These are phyloP conservation scores for Proterorhinus semilunaris DNA, from an alignment of 2,113 vertebrate species.

Conservation along the genomic window DNA sequence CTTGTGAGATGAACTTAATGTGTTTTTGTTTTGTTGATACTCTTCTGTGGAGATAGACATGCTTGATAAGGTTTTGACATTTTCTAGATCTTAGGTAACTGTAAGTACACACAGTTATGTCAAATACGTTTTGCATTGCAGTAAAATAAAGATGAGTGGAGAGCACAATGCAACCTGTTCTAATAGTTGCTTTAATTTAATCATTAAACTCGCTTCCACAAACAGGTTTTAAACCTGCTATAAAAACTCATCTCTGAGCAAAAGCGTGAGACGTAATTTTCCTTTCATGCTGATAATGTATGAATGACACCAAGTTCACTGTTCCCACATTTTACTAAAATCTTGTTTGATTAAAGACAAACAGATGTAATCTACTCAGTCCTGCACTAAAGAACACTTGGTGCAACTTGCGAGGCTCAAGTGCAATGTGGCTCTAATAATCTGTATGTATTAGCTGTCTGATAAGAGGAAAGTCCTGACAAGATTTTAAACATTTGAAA, in stretches of 20 bases:
- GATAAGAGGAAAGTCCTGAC: constrained; percentile 35
- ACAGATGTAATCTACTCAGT: constrained; percentile 7
- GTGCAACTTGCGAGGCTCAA: constrained; percentile 25
- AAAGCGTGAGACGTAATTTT: background rate
- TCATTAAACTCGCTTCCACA: no score
- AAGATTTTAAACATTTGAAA: constrained; percentile 31
- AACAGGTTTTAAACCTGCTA: no score
- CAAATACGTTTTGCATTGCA: no score
- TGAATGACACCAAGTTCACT: background rate
- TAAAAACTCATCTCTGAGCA: background rate
- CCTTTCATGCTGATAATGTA: background rate
- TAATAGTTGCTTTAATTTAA: no score
- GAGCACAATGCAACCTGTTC: no score
- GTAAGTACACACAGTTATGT: background rate
- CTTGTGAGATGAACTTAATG: constrained; percentile 32
- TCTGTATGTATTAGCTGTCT: constrained; percentile 30
- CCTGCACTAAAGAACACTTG: constrained; percentile 20
- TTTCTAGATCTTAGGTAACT: background rate
- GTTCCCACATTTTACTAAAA: background rate
- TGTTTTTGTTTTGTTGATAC: constrained; percentile 8
- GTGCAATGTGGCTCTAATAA: constrained; percentile 47
- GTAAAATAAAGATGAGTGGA: no score
- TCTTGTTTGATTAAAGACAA: background rate
- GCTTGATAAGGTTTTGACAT: background rate
- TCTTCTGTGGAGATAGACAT: constrained; percentile 2